Conservation (phyloP, 2,888 invertebrate species). For the Epinotia brunnichana region DNA sequence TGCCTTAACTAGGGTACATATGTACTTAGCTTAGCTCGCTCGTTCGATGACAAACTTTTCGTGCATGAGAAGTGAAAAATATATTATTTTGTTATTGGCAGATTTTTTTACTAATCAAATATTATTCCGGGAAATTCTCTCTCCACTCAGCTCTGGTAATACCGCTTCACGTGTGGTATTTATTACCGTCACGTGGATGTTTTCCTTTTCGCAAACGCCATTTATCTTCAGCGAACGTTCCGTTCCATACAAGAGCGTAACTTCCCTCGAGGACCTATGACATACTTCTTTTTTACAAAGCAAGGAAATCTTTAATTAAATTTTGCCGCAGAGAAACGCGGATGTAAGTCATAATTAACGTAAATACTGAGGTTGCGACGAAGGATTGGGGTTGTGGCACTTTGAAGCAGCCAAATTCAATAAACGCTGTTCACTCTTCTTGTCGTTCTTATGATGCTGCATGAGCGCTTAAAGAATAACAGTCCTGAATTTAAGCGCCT, state of each 20-base stretch:
- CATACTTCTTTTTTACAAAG: background rate
- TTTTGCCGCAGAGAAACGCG: constrained; percentile 30
- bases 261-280: background rate
- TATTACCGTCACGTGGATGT: constrained; percentile 28
- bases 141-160: constrained; percentile 1
- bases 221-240: constrained; percentile 9
- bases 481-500: constrained; percentile 1
- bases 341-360: constrained; percentile 32
- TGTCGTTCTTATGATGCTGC: background rate
- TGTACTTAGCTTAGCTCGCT: too few relatives aligned
- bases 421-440: constrained; percentile 2
- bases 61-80: too few relatives aligned
- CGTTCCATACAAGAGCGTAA: background rate
- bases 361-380: constrained; percentile 26
- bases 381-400: constrained; percentile 32
- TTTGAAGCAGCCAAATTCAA: constrained; percentile 28
- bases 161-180: constrained; percentile 7
- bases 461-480: too few relatives aligned
- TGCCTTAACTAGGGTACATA: too few relatives aligned
- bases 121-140: background rate
- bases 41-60: too few relatives aligned
- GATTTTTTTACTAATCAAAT: too few relatives aligned
- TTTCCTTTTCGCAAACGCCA: constrained; percentile 23
- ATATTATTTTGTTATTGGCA: too few relatives aligned
- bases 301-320: constrained; percentile 21